Evolutionary conservation across 1,140 invertebrate genomes (phyloP).

Genomic region (honey bee (Apis mellifera)): DNA sequence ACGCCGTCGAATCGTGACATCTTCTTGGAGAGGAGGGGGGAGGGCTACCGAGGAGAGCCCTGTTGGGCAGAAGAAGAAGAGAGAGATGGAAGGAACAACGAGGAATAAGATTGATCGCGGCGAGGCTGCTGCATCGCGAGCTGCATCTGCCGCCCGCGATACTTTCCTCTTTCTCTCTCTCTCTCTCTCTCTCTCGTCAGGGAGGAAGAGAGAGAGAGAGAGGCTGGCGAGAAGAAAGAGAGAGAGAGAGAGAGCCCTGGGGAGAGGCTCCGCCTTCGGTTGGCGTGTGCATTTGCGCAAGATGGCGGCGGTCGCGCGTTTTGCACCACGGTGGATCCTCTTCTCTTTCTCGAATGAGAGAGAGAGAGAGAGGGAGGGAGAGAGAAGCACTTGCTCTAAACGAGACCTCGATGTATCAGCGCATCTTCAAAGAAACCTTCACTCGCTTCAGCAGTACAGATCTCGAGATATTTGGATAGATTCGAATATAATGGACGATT

Average conservation of each 20-base stretch:
- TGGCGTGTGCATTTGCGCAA: slow-evolving; percentile 79
- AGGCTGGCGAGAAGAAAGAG: slow-evolving; percentile 32
- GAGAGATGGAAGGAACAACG: slow-evolving; percentile 30
- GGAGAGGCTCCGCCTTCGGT: slow-evolving; percentile 80
- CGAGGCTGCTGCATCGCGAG: slow-evolving; percentile 61
- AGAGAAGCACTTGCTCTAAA: too few relatives aligned
- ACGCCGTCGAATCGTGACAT: too few relatives aligned
- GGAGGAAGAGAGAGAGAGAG: slow-evolving; percentile 52
- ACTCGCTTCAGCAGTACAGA: too few relatives aligned
- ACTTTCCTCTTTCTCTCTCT: slow-evolving; percentile 28
- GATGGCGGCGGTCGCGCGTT: slow-evolving; percentile 75
- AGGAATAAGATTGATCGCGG: slow-evolving; percentile 68
- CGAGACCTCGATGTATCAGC: background rate
- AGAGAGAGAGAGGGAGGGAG: too few relatives aligned
- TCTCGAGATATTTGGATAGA: too few relatives aligned
- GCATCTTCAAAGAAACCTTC: too few relatives aligned
- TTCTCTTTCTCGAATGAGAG: too few relatives aligned
- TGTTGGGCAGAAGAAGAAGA: background rate
- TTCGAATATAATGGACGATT: too few relatives aligned
- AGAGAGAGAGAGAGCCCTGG: slow-evolving; percentile 64
- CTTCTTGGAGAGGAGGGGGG: too few relatives aligned
- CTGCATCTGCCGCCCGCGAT: slow-evolving; percentile 54
- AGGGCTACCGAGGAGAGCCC: too few relatives aligned
- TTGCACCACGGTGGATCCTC: slow-evolving; percentile 41
- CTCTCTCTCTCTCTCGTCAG: too few relatives aligned